Base-by-base conservation (phyloP, 1,140 invertebrate genomes). In the Bacillus rossius region DNA sequence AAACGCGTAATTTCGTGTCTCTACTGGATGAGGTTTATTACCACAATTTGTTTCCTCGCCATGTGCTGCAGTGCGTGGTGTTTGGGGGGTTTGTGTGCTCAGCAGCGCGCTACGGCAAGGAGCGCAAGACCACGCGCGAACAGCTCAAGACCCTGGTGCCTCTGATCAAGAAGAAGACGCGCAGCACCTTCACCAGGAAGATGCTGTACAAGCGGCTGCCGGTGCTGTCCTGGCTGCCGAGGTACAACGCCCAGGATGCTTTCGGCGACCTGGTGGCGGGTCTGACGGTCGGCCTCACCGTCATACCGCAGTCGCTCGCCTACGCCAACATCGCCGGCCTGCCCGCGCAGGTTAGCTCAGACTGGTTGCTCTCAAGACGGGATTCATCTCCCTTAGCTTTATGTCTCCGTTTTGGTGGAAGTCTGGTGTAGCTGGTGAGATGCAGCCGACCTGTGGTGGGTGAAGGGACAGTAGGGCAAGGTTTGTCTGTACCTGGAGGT, bases 271-370 rank as follows among this genome's bases (percentile, higher is more conserved):
- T 92, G 34, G 83, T 94, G 25, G 92, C 92, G 10, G 93, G 93
- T 25, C 78, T 95, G 19, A 95, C 92, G 0, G 85, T 93, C 8
- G 88, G 86, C 2, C 73, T 91, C 17, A 89, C 87, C 1, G 83
- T 88, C 41, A 89, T 92, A 67, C 89, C 89, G 0, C 89, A 92
- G 68, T 87, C 85, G 1, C 85, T 94, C 59, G 91, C 91, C 22
- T 93, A 92, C 71, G 88, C 90, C 8, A 85, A 84, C 60, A 83
- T 94, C 41, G 91, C 91, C 10, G 86, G 86, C 37, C 74, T 92
- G 59, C 87, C 85, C 23, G 79, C 85, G 26, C 86, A 92, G 78
- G 84, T 87, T 23, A 13, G 50, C n/a, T n/a, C n/a, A n/a, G n/a
- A n/a, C n/a, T n/a, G n/a, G n/a, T n/a, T n/a, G n/a, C n/a, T n/a